Base-by-base conservation (phyloP, 2,113 vertebrate species). In the Callionymus lyra region DNA sequence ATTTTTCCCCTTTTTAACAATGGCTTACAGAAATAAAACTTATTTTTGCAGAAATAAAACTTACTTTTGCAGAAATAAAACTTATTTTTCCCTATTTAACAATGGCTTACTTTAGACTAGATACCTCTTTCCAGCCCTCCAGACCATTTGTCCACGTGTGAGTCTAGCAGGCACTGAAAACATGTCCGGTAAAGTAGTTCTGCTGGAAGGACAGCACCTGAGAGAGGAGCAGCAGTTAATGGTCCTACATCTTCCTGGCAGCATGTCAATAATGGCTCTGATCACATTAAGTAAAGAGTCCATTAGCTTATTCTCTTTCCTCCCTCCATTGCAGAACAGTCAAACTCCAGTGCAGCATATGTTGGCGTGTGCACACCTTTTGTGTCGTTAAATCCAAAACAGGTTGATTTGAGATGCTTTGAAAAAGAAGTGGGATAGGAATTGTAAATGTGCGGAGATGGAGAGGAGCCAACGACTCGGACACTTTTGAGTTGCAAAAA, bases 231-330 rank as follows among this genome's bases (percentile, higher is more conserved):
- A 84, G 81, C 83, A 90, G 88, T 89, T 98, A 97, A 98, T 98
- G 90, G 92, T 86, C 89, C 87, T 89, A 88, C 81, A 49, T 93
- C 89, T 95, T 93, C 89, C 91, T 96, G 92, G 92, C 90, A 91
- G 92, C 89, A 91, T 93, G 90, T 97, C 93, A 95, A 91, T 93
- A 98, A 93, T 90, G 87, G 84, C 86, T 92, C 86, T 95, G 93
- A 95, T 98, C 91, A 90, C 90, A 92, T 96, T 97, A 96, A 93
- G 88, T 88, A 90, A 87, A 90, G 87, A 92, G 86, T 85, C 91
- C 91, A 95, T 96, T 97, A 97, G 85, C 86, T 90, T 88, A 87
- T 91, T 90, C 87, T 91, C 85, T 84, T 88, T 79, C 13, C 67
- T n/a, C 34, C 34, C n/a, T 44, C 32, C 32, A 12, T 44, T 44